Conservation (phyloP, 2,797 vertebrate genomes). For the Coccyzus lansbergi region DNA sequence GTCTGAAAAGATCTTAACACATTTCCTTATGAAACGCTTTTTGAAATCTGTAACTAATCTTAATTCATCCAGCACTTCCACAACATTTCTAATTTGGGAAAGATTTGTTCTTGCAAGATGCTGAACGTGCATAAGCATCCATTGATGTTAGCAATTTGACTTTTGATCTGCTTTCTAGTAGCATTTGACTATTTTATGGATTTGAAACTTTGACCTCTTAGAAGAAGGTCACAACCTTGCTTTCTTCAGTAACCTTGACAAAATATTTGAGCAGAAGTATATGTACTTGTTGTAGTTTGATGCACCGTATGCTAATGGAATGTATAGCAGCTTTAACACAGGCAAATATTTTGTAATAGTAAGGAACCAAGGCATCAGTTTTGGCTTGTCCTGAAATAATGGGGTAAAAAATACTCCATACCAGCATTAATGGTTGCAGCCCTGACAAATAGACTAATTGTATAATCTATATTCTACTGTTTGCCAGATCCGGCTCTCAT, state of each 20-base stretch:
- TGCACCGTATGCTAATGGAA: neutral
- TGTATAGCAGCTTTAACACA: neutral
- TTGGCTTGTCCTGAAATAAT: neutral
- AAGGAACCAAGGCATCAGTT: neutral
- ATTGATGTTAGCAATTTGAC: neutral
- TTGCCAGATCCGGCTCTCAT: conserved; percentile 57
- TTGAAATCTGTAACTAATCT: neutral
- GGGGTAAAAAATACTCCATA: neutral
- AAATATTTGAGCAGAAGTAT: neutral
- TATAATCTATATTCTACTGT: conserved; percentile 30
- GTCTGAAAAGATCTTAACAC: neutral
- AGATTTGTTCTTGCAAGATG: neutral
- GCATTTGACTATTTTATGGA: neutral
- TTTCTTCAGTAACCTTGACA: neutral
- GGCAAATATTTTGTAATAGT: neutral
- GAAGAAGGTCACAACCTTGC: neutral
- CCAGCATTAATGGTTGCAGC: neutral
- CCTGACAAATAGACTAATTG: neutral
- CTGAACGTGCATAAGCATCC: neutral
- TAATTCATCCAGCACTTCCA: neutral
- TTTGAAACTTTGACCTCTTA: neutral
- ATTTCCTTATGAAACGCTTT: neutral
- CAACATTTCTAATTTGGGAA: neutral
- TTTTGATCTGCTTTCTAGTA: neutral
- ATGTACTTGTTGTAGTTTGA: neutral